phyloP scores from a whole-genome alignment of 2,113 vertebrate species.

The Neomonachus schauinslandi region DNA sequence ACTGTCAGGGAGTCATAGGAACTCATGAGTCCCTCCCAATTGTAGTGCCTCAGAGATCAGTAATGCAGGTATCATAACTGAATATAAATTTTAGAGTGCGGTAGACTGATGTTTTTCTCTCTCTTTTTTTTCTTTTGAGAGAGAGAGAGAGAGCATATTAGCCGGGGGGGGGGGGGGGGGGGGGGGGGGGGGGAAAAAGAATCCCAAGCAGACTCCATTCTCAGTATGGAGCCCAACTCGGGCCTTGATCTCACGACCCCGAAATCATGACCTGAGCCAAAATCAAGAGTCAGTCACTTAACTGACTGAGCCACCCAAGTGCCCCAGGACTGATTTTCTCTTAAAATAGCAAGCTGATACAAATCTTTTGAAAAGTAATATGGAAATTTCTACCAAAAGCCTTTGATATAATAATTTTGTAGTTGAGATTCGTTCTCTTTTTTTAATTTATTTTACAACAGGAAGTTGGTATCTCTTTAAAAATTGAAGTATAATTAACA shows the following conservation, averaged over 20 bases:
- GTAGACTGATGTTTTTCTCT: not conserved
- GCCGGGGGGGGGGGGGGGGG: too few species aligned
- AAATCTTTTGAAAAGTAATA: not conserved
- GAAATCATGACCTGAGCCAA: not conserved
- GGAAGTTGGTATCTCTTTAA: not conserved
- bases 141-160: not conserved
- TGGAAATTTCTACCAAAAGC: not conserved
- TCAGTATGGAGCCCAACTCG: not conserved
- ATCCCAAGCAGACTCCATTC: not conserved
- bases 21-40: not conserved
- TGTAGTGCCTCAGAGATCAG: not conserved
- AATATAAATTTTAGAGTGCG: not conserved
- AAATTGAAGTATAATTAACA: not conserved
- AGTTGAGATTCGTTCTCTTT: not conserved
- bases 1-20: not conserved
- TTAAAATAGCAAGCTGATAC: not conserved
- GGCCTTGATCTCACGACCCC: not conserved
- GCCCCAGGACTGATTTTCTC: not conserved
- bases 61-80: not conserved
- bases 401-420: not conserved
- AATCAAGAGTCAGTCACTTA: not conserved
- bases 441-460: not conserved
- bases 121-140: not conserved
- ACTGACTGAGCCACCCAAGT: not conserved
- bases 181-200: not conserved